Evolutionary conservation across 2,113 vertebrate species (phyloP), one percentile per base, ranked within the genome.

Genomic region (Aphyosemion australe): DNA sequence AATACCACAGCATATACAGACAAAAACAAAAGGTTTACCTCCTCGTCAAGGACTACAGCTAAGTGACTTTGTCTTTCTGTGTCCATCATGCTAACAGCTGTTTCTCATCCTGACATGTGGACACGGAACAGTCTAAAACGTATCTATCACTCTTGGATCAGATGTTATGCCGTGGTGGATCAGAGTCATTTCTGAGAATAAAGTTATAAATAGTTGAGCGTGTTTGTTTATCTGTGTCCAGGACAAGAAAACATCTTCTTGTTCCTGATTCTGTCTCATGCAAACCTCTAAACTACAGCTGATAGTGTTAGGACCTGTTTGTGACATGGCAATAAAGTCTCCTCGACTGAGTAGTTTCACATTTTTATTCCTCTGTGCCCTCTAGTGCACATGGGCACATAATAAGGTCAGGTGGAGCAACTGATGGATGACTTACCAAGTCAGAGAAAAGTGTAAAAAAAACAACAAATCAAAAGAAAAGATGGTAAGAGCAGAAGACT

Each of bases 191-290:
- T 14, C 52, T 46, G 49, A 53, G 43, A 58, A 60, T 62, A 0
- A 71, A 37, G 61, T 42, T 86, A 84, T 74, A 79, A 84, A 87
- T 83, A 82, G 74, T 39, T 54, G 59, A 37, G 31, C 43, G 37
- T n/a, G 60, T 10, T 16, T 45, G 48, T 46, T 43, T 51, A 14
- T 58, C 47, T 53, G 42, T 55, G 21, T 39, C 18, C 37, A 26
- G 12, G 31, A 57, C 69, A 49, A 49, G 6, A 45, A 55, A 56
- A 62, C 9, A 54, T 31, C 58, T 8, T 53, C 14, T 37, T 51
- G 12, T 60, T 51, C 37, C 15, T 18, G 2, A 57, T 18, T 2
- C 1, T 26, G 26, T 26, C 26, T 26, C 26, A 26, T 5, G 5
- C 26, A 26, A 26, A 26, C 1, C 26, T n/a, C n/a, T n/a, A n/a